A percentile compares a stretch with the other conserved stretches of the same genome.
These are phyloP conservation scores for Archips crataeganus DNA, from an alignment of 2,888 invertebrate species.

Conservation along the genomic window DNA sequence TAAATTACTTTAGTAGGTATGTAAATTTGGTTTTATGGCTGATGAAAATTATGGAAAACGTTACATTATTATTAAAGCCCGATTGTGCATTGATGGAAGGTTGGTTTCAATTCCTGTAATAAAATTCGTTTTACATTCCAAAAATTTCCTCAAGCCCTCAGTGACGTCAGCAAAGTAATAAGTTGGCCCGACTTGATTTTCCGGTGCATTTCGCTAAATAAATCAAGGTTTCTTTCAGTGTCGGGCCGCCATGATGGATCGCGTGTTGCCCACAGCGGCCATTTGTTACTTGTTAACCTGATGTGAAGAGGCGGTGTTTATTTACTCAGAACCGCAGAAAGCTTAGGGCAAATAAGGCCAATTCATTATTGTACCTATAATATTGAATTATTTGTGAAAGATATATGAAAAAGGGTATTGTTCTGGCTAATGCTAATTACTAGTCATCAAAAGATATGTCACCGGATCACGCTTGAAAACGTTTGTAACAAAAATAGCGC, in stretches of 20 bases:
- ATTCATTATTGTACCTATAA: neutral
- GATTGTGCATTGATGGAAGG: too few relatives aligned
- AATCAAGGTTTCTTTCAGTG: constrained; percentile 54
- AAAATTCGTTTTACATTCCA: neutral
- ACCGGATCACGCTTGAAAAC: too few relatives aligned
- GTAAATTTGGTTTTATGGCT: too few relatives aligned
- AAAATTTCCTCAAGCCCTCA: neutral
- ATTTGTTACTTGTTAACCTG: constrained; percentile 50
- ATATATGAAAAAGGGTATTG: too few relatives aligned
- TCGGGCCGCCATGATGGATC: constrained; percentile 58
- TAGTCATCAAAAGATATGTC: neutral
- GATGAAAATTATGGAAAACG: too few relatives aligned
- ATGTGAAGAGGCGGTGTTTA: constrained; percentile 25
- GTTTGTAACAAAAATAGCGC: too few relatives aligned
- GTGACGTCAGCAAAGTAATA: constrained; percentile 16
- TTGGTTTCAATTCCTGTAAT: too few relatives aligned
- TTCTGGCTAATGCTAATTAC: neutral
- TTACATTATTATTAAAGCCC: too few relatives aligned
- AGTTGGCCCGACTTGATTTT: constrained; percentile 42
- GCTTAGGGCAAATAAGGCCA: neutral
- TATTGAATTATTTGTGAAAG: neutral
- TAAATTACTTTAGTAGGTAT: too few relatives aligned
- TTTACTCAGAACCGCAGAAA: neutral
- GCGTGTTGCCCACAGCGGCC: constrained; percentile 50
- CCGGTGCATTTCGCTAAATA: constrained; percentile 51